These are phyloP conservation scores for Cataglyphis rosenhaueri DNA, from an alignment of 2,888 invertebrate genomes.

Conservation along the genomic window DNA sequence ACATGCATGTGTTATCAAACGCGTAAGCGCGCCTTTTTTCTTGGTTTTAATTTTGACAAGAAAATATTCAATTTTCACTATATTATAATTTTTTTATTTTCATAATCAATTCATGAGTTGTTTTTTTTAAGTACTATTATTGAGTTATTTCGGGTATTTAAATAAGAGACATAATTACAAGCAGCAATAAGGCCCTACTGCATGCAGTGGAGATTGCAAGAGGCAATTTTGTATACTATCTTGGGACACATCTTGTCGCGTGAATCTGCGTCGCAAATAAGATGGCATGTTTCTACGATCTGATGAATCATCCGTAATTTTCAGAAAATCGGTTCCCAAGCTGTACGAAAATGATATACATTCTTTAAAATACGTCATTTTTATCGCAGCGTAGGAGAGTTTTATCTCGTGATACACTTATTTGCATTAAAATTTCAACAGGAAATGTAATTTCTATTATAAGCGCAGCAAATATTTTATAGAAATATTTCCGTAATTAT, in stretches of 20 bases:
- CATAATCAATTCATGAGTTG: background rate
- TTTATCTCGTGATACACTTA: background rate
- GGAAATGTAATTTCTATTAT: background rate
- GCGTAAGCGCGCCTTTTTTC: background rate
- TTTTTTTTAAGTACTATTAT: background rate
- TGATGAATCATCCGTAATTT: constrained; percentile 31
- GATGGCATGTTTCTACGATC: background rate
- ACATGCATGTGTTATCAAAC: background rate
- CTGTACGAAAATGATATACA: background rate
- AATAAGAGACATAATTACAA: background rate
- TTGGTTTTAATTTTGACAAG: background rate
- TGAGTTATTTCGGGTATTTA: background rate
- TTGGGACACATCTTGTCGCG: background rate
- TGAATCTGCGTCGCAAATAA: constrained; percentile 18
- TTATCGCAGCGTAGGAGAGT: background rate
- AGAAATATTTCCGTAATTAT: background rate
- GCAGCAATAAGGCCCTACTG: background rate
- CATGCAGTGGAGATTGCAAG: background rate
- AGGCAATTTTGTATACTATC: constrained; percentile 9
- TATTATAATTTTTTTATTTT: background rate
- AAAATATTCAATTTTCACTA: background rate
- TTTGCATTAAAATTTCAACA: background rate
- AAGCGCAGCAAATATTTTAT: background rate
- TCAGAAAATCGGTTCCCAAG: constrained; percentile 8
- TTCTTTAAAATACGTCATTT: background rate